Conservation (phyloP, 2,888 invertebrate genomes). For the Apotomis turbidana region DNA sequence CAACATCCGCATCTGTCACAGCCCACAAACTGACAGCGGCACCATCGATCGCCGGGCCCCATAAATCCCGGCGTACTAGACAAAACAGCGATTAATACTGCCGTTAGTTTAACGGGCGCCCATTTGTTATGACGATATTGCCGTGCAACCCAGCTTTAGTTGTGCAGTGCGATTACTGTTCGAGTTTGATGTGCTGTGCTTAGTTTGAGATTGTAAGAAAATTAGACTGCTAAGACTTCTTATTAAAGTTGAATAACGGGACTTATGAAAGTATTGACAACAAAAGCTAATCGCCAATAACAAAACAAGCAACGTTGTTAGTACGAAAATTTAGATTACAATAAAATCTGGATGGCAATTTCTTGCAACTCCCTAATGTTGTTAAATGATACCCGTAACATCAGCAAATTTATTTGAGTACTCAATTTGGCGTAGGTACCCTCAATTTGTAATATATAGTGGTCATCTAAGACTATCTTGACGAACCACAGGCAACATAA, state of each 20-base stretch:
- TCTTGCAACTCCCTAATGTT: no score
- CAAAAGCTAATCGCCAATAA: no score
- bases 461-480: no score
- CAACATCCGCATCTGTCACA: constrained; percentile 37
- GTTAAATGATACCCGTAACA: no score
- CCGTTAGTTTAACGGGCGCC: constrained; percentile 71
- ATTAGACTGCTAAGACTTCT: background rate
- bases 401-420: no score
- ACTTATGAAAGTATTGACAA: no score
- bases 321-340: no score
- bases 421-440: no score
- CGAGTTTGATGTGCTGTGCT: constrained; percentile 21
- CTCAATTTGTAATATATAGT: no score
- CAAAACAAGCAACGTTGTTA: no score
- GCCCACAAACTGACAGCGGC: constrained; percentile 39
- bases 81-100: constrained; percentile 79
- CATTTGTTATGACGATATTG: constrained; percentile 67
- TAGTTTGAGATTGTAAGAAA: background rate
- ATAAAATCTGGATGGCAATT: no score
- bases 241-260: background rate
- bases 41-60: constrained; percentile 44
- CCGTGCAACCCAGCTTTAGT: constrained; percentile 30
- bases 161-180: constrained; percentile 34
- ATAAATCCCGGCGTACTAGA: constrained; percentile 61
- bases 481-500: no score